Percentiles rank a stretch among this genome's conserved stretches.
Evolutionary conservation across 2,797 vertebrate species (phyloP).

Genomic region (Saxicola maurus): DNA sequence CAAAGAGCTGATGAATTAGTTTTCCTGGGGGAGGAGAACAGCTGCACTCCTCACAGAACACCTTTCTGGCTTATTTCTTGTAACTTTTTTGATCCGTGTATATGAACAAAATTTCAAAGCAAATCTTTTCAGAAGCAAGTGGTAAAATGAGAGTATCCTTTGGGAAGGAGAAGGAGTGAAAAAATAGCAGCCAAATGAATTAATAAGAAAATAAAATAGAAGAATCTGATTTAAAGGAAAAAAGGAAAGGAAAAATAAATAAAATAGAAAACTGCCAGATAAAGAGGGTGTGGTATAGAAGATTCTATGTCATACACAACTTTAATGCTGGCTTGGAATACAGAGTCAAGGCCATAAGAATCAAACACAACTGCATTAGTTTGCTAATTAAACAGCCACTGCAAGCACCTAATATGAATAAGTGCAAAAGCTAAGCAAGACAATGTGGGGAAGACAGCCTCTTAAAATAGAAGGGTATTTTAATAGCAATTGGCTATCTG

Average conservation of each 20-base stretch:
- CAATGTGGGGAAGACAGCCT: not conserved
- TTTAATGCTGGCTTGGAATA: not conserved
- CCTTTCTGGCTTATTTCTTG: slow-evolving; percentile 30
- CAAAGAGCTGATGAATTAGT: slow-evolving; percentile 35
- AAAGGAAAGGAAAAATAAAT: not conserved
- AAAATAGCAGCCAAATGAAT: not conserved
- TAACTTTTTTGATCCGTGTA: not conserved
- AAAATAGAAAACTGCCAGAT: not conserved
- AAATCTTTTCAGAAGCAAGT: not conserved
- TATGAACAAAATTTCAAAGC: slow-evolving; percentile 13
- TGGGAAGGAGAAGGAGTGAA: not conserved
- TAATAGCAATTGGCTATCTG: not conserved
- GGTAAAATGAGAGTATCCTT: not conserved
- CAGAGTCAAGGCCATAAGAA: not conserved
- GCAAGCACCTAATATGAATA: not conserved
- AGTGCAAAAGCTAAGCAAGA: not conserved
- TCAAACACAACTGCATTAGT: not conserved
- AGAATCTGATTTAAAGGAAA: not conserved
- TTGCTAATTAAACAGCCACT: slow-evolving; percentile 43
- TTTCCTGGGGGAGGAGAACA: slow-evolving; percentile 42
- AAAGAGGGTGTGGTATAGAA: not conserved
- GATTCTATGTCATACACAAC: not conserved
- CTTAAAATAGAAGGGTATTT: not conserved
- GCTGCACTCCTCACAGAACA: slow-evolving; percentile 26
- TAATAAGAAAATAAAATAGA: not conserved